These are phyloP conservation scores for Enoplosus armatus DNA, from an alignment of 2,797 vertebrate genomes.

Conservation along the genomic window DNA sequence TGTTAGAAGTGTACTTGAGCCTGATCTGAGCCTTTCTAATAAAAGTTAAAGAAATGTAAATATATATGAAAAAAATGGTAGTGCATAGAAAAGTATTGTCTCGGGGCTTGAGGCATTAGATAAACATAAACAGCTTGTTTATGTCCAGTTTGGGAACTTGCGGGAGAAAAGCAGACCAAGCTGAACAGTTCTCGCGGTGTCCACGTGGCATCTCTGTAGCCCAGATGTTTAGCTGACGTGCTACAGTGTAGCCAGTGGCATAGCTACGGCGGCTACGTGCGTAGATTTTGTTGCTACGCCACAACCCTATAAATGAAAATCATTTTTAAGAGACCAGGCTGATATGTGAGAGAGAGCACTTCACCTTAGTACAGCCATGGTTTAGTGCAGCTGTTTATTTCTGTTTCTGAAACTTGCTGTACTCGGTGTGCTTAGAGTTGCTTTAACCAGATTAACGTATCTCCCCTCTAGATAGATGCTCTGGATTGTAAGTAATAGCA, in stretches of 20 bases:
- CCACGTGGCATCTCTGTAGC: neutral
- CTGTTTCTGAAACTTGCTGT: neutral
- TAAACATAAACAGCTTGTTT: too few species aligned
- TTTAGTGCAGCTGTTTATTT: slow-evolving; percentile 1
- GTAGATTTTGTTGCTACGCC: neutral
- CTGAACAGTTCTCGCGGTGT: neutral
- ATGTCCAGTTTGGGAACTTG: too few species aligned
- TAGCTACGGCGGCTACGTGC: neutral
- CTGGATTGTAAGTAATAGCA: neutral
- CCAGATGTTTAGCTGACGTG: neutral
- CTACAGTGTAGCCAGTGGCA: too few species aligned
- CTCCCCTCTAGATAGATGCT: neutral
- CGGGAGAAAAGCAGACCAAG: neutral
- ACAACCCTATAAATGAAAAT: too few species aligned
- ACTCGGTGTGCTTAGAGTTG: neutral
- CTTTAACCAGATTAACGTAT: neutral
- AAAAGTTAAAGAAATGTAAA: neutral
- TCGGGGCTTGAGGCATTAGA: slow-evolving; percentile 32
- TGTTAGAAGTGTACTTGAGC: too few species aligned
- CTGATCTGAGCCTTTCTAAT: too few species aligned
- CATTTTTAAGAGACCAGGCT: too few species aligned
- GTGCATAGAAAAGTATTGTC: slow-evolving; percentile 24
- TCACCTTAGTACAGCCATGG: too few species aligned
- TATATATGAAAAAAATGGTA: slow-evolving; percentile 7
- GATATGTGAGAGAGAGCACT: too few species aligned